A percentile compares a stretch with the other conserved stretches of the same genome.
These are phyloP conservation scores for Montipora sp. DNA, from an alignment of 64 coral and sea anemone genomes.

Conservation along the genomic window DNA sequence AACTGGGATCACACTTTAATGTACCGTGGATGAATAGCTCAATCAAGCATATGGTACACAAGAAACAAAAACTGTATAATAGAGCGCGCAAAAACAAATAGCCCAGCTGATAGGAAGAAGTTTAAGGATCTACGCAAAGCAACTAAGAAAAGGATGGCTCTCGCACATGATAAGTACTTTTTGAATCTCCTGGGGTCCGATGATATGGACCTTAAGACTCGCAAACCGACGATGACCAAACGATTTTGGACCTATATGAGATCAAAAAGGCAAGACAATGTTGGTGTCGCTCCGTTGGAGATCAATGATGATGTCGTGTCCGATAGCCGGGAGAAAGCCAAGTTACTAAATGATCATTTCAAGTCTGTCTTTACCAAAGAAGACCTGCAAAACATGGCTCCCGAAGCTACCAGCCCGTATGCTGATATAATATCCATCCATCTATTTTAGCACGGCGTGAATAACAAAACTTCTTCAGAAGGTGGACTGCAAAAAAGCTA, in stretches of 20 bases:
- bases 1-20: too few species aligned
- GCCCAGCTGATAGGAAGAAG: too few species aligned
- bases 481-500: neutral
- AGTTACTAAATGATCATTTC: conserved; percentile 32
- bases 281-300: conserved; percentile 30
- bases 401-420: conserved; percentile 33
- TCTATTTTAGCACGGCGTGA: conserved; percentile 27
- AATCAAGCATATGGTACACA: too few species aligned
- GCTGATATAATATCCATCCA: conserved; percentile 15
- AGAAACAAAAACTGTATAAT: too few species aligned
- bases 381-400: conserved; percentile 4
- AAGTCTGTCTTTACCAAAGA: conserved; percentile 42
- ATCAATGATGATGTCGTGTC: conserved; percentile 26
- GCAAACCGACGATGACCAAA: conserved; percentile 30
- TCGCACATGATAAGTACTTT: too few species aligned
- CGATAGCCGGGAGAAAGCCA: conserved; percentile 16
- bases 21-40: too few species aligned
- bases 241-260: conserved; percentile 56
- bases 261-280: conserved; percentile 17
- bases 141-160: too few species aligned
- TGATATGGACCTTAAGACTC: conserved; percentile 13
- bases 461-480: conserved; percentile 49
- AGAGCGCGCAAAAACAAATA: too few species aligned
- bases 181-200: neutral
- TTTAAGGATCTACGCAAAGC: too few species aligned